Conservation (phyloP, 23 tunicate genomes). For the Trididemnum miniatum region DNA sequence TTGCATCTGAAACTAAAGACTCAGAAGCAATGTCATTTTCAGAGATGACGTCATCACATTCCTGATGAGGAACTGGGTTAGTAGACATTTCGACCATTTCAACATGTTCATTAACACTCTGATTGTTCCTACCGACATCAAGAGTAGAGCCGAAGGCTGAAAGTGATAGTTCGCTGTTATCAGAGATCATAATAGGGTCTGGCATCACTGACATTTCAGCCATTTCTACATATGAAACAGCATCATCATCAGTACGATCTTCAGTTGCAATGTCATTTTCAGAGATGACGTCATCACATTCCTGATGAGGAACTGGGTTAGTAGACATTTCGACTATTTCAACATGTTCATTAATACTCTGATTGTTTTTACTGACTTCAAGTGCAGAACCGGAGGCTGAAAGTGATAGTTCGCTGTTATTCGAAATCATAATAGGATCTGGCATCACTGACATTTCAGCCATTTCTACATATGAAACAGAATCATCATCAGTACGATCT, state of each 20-base stretch:
- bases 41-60: background rate
- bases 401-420: background rate
- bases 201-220: constrained; percentile 37
- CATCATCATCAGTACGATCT: background rate
- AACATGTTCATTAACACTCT: constrained; percentile 28
- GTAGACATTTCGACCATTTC: constrained; percentile 50
- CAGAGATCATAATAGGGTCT: background rate
- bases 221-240: constrained; percentile 38
- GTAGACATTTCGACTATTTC: constrained; percentile 34
- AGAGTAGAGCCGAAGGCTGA: background rate
- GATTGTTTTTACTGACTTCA: too few species aligned
- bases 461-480: background rate
- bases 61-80: background rate
- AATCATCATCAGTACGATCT: constrained; percentile 7
- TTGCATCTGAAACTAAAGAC: too few species aligned
- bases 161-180: background rate
- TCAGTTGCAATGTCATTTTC: background rate
- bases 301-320: background rate
- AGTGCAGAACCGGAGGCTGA: background rate
- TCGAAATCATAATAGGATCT: background rate
- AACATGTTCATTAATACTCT: constrained; percentile 25
- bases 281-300: background rate
- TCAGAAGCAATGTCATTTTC: background rate
- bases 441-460: background rate
- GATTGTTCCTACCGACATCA: too few species aligned